Evolutionary conservation across 2,888 invertebrate genomes (phyloP), one percentile per base, ranked within the genome.

Genomic region (Adela reaumurella): DNA sequence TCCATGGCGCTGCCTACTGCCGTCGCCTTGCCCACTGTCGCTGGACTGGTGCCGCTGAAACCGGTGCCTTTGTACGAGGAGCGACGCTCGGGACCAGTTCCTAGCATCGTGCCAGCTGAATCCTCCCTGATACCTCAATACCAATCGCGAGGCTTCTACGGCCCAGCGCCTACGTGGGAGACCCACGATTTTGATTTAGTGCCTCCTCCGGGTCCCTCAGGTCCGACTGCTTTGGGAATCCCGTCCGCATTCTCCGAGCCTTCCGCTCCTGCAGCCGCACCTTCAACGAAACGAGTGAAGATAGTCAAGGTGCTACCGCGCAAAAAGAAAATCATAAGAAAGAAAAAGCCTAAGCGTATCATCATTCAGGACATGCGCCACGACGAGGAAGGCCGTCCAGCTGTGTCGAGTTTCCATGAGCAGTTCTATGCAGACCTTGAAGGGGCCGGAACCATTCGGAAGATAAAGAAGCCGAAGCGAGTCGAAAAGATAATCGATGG

Each of bases 401-500:
- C 76, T 6, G 72, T 74, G 5, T 65, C 77, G 17, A 67, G 65
- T 17, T 78, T 70, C 53, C 78, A 78, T 54, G 78, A 79, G 60
- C 70, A 76, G 48, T 79, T 79, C 59, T 80, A 79, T 62, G 70
- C 79, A 1, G 80, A 80, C 51, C 53, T 78, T n/a, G 69, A 72
- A 53, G 68, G 70, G 49, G 61, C 71, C n/a, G 70, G 70, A 42
- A 74, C 74, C 20, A 68, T 79, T 47, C 70, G 65, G 56, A 79
- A 73, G 59, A 63, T 74, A 11, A 74, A 61, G 53, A 78, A 73
- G 62, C 79, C 79, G 46, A 77, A 70, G 58, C 66, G 79, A 56
- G 68, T 80, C 45, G 79, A 80, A 62, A 80, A 80, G 65, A 78
- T 77, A 54, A 66, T 80, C 53, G 79, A 80, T 51, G 79, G 79